Conservation (phyloP, 2,888 invertebrate species). For the Melitaea athalia region DNA sequence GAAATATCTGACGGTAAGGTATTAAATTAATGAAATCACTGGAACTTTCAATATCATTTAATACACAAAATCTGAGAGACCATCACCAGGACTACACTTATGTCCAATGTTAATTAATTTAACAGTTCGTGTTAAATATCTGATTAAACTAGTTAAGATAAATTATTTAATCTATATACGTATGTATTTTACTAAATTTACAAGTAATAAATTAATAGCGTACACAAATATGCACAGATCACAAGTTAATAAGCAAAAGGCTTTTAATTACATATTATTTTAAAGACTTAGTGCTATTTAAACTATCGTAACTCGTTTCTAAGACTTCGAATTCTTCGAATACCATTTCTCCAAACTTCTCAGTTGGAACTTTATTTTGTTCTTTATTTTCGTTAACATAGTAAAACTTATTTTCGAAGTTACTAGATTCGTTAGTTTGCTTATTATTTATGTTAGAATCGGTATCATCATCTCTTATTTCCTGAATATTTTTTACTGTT, state of each 20-base stretch:
- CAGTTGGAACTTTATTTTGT: slow-evolving; percentile 80
- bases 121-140: slow-evolving; percentile 22
- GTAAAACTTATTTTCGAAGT: slow-evolving; percentile 83
- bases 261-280: slow-evolving; percentile 62
- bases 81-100: slow-evolving; percentile 71
- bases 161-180: slow-evolving; percentile 45
- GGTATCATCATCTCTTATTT: slow-evolving; percentile 45
- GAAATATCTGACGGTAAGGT: slow-evolving; percentile 76
- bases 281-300: slow-evolving; percentile 80
- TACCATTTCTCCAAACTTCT: slow-evolving; percentile 91
- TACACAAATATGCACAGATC: slow-evolving; percentile 73
- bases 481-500: slow-evolving; percentile 17
- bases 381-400: slow-evolving; percentile 83
- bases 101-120: slow-evolving; percentile 26
- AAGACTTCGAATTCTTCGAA: slow-evolving; percentile 91
- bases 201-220: slow-evolving; percentile 77
- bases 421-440: slow-evolving; percentile 58
- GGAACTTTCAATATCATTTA: slow-evolving; percentile 61
- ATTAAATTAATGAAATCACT: slow-evolving; percentile 38
- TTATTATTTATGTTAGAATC: slow-evolving; percentile 47
- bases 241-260: slow-evolving; percentile 65
- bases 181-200: slow-evolving; percentile 59
- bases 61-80: slow-evolving; percentile 69
- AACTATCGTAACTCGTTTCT: slow-evolving; percentile 83
- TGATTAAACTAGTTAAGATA: slow-evolving; percentile 29